Conservation (phyloP, 2,797 vertebrate species). For the Microhierax caerulescens region DNA sequence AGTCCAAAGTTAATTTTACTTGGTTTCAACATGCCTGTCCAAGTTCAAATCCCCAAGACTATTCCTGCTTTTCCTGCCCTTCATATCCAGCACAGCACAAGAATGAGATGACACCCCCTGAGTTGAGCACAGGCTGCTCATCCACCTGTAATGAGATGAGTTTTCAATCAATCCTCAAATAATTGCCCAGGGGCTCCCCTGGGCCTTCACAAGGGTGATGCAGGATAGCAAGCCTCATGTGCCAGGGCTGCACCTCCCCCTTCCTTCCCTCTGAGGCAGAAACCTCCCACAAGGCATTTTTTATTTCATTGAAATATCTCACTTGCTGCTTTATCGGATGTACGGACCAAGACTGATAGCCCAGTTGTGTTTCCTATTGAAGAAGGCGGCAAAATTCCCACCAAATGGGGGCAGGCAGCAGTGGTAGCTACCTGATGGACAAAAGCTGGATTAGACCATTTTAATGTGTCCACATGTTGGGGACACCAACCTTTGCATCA, state of each 20-base stretch:
- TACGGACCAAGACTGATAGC: not conserved
- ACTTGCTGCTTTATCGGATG: not conserved
- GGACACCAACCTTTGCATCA: not conserved
- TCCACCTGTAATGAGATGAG: not conserved
- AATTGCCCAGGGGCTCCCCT: not conserved
- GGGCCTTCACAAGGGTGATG: not conserved
- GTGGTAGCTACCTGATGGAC: not conserved
- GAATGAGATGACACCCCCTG: fast-evolving
- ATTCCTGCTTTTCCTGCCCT: not conserved
- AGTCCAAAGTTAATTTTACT: not conserved
- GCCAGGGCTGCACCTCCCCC: not conserved
- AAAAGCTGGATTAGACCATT: not conserved
- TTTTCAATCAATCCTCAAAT: not conserved
- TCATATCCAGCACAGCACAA: not conserved
- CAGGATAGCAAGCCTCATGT: not conserved
- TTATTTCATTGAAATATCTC: not conserved
- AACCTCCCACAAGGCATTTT: not conserved
- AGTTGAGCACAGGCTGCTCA: not conserved
- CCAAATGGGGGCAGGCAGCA: not conserved
- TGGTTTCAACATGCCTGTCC: not conserved
- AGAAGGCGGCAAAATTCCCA: not conserved
- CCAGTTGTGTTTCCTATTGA: not conserved
- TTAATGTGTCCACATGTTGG: not conserved
- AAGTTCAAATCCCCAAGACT: not conserved
- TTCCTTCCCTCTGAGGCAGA: not conserved